Evolutionary conservation across 2,797 vertebrate genomes (phyloP), one percentile per base, ranked within the genome.

Genomic region (Tympanoctomys barrerae): DNA sequence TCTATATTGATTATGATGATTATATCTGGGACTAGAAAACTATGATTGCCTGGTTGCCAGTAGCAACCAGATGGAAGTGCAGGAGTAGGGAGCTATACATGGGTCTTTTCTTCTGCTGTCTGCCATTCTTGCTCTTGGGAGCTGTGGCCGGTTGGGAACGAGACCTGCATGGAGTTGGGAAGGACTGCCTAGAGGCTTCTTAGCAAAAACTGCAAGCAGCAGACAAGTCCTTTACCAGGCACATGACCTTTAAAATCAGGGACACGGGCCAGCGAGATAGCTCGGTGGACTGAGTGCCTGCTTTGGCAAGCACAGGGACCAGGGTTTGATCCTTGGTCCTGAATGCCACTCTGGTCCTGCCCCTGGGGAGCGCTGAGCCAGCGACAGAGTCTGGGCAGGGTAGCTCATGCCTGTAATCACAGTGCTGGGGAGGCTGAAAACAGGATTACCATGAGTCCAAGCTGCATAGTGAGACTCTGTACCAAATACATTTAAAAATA

Each of bases 1-100:
- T 73, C 86, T 96, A 14, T 97, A 98, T 98, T 97, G 97, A 98
- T 98, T 97, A 98, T 95, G 94, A 96, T 96, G 97, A 97, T 97
- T 97, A 94, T 98, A 97, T 97, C 93, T 95, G 92, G 77, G 94
- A 83, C 95, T 96, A 89, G 96, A 89, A 97, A 97, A 97, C 92
- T 91, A 90, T 96, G 96, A 97, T 98, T 97, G 97, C 94, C 88
- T 97, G 94, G 97, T 98, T 97, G 96, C 96, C 96, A 94, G 1
- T 95, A 94, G 97, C 97, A 98, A 98, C 97, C 90, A 94, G 96
- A 97, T 92, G 90, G 94, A 49, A 95, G 89, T 81, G 73, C 89
- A 68, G 68, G 87, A 88, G 91, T 28, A 61, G 89, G 66, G 77
- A 87, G 87, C 90, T 78, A 83, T 39, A 42, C 16, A 9, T 1